phyloP scores from a whole-genome alignment of 2,113 vertebrate species.

The Poeciliopsis prolifica region DNA sequence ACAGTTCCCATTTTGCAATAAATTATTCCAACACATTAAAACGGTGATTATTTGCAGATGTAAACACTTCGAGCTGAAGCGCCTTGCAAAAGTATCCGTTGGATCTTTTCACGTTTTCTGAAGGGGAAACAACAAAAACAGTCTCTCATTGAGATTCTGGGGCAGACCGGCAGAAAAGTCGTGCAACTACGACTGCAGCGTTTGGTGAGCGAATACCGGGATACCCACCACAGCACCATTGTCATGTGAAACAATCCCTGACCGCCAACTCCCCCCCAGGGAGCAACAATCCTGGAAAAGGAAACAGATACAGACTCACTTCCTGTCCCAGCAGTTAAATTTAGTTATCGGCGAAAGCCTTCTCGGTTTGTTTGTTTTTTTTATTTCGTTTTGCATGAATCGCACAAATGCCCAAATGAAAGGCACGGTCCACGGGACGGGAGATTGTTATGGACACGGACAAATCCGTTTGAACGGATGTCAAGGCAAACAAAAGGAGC shows the following conservation, averaged over 20 bases:
- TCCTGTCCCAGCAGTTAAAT: conserved; percentile 71
- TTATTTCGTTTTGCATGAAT: background rate
- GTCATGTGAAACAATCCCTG: conserved; percentile 69
- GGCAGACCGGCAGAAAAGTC: too few species aligned
- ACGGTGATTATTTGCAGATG: too few species aligned
- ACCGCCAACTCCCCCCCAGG: conserved; percentile 46
- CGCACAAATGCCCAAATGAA: conserved; percentile 37
- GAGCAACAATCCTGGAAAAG: conserved; percentile 66
- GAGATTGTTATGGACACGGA: conserved; percentile 52
- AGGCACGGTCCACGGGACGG: background rate
- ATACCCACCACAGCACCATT: conserved; percentile 65
- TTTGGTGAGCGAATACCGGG: conserved; percentile 55
- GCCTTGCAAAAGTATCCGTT: too few species aligned
- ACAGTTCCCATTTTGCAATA: too few species aligned
- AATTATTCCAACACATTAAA: too few species aligned
- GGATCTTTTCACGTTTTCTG: too few species aligned
- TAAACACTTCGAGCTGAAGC: too few species aligned
- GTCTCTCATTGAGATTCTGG: too few species aligned
- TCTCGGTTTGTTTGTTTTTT: conserved; percentile 11
- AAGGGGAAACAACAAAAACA: too few species aligned
- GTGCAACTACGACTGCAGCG: conserved; percentile 16
- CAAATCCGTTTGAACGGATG: conserved; percentile 4
- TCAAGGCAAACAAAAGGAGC: conserved; percentile 24
- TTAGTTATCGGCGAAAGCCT: conserved; percentile 36
- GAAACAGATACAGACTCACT: conserved; percentile 71